Evolutionary conservation across 1,140 invertebrate species (phyloP).

Genomic region (Eupeodes corollae): DNA sequence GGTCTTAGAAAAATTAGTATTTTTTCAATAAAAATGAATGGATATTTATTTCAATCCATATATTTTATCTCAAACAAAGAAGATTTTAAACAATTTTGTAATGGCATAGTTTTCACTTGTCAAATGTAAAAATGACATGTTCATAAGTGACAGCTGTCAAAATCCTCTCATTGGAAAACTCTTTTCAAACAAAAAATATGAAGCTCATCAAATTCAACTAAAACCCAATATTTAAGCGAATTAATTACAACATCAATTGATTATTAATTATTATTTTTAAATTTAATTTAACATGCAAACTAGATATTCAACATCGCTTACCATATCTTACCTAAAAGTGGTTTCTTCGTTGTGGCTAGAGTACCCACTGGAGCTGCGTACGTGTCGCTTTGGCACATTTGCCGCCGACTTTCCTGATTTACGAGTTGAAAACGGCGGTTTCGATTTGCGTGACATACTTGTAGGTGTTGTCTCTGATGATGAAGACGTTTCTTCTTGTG

Average conservation of each 20-base stretch:
- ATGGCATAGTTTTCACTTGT: too few species aligned
- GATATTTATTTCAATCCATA: too few species aligned
- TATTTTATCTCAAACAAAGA: too few species aligned
- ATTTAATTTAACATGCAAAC: not conserved
- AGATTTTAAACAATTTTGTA: too few species aligned
- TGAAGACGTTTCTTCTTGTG: conserved; percentile 56
- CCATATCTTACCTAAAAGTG: conserved; percentile 53
- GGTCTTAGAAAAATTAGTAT: too few species aligned
- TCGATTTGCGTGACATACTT: conserved; percentile 51
- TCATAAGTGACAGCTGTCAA: too few species aligned
- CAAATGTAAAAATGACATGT: too few species aligned
- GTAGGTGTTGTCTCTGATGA: conserved; percentile 58
- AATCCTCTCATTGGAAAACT: too few species aligned
- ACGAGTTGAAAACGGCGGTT: conserved; percentile 47
- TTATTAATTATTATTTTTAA: not conserved
- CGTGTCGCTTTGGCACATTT: conserved; percentile 47
- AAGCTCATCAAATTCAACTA: too few species aligned
- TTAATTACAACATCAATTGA: not conserved
- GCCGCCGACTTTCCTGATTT: conserved; percentile 46
- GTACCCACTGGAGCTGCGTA: conserved; percentile 61
- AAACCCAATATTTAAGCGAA: too few species aligned
- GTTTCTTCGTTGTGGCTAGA: conserved; percentile 70
- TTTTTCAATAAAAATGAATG: too few species aligned
- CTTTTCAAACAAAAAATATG: too few species aligned
- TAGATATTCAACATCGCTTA: conserved; percentile 5